A percentile compares a stretch with the other conserved stretches of the same genome.
These are phyloP conservation scores for Cheiracanthium punctorium DNA, from an alignment of 2,888 invertebrate genomes.

Conservation along the genomic window DNA sequence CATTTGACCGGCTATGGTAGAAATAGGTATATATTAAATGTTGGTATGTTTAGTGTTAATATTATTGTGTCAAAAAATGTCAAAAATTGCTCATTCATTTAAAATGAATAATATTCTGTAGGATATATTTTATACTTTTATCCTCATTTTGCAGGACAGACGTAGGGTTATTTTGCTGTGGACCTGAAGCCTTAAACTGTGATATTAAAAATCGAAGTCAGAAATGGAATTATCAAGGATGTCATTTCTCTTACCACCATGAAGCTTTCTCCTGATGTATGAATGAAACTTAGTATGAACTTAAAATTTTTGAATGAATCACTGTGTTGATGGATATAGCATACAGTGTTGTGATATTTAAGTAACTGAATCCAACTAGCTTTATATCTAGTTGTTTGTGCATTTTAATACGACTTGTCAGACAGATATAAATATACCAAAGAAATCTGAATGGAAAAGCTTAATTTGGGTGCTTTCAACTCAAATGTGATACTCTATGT, in stretches of 20 bases:
- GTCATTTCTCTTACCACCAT: conserved; percentile 8
- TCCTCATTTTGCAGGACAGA: conserved; percentile 6
- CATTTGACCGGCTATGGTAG: too few relatives aligned
- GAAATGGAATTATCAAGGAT: conserved; percentile 3
- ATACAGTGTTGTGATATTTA: background rate
- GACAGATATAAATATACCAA: background rate
- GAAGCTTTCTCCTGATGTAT: conserved; percentile 13
- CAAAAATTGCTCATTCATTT: too few relatives aligned
- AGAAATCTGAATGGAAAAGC: background rate
- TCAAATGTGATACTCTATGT: background rate
- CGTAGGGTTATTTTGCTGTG: conserved; percentile 23
- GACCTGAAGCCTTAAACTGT: conserved; percentile 2
- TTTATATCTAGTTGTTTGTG: background rate
- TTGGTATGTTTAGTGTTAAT: too few relatives aligned
- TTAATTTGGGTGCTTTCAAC: background rate
- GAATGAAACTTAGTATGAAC: too few relatives aligned
- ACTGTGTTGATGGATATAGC: too few relatives aligned
- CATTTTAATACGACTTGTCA: background rate
- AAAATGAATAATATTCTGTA: too few relatives aligned
- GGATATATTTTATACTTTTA: background rate
- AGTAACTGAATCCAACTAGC: background rate
- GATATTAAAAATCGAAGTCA: conserved; percentile 14
- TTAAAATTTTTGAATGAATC: too few relatives aligned
- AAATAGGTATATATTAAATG: too few relatives aligned
- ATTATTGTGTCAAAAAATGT: too few relatives aligned